Evolutionary conservation across 92 coral and sea anemone species (phyloP).

Genomic region (Zoanthus solanderi): DNA sequence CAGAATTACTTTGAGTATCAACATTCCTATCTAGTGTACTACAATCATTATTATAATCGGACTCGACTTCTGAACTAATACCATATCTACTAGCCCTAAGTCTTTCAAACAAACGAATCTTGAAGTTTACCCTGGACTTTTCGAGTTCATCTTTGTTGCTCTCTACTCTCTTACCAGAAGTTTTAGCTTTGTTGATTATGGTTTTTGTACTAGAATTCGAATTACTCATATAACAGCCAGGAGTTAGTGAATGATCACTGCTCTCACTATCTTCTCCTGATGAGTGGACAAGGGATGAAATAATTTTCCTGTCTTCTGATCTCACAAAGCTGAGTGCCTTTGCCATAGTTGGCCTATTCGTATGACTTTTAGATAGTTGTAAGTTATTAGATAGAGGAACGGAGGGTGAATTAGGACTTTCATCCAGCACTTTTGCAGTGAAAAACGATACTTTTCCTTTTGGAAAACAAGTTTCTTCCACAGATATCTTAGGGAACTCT

Average conservation of each 20-base stretch:
- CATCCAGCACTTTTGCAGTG: neutral
- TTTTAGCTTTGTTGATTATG: neutral
- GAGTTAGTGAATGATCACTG: neutral
- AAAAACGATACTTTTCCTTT: neutral
- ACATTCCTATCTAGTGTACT: slow-evolving; percentile 24
- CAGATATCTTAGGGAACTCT: slow-evolving; percentile 10
- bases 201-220: slow-evolving; percentile 7
- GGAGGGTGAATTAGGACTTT: slow-evolving; percentile 32
- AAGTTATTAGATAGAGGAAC: slow-evolving; percentile 19
- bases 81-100: slow-evolving; percentile 55
- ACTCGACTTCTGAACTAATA: neutral
- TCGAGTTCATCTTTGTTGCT: neutral
- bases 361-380: slow-evolving; percentile 11
- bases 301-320: neutral
- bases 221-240: neutral
- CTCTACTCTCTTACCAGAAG: neutral
- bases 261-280: slow-evolving; percentile 32
- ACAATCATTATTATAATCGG: slow-evolving; percentile 33
- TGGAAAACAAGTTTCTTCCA: neutral
- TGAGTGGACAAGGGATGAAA: neutral
- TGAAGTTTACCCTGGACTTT: slow-evolving; percentile 15
- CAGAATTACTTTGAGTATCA: neutral
- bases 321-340: slow-evolving; percentile 27
- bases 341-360: neutral
- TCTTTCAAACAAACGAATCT: slow-evolving; percentile 55